Base-by-base conservation (phyloP, 2,797 vertebrate species). In the Sebastes iracundus region DNA sequence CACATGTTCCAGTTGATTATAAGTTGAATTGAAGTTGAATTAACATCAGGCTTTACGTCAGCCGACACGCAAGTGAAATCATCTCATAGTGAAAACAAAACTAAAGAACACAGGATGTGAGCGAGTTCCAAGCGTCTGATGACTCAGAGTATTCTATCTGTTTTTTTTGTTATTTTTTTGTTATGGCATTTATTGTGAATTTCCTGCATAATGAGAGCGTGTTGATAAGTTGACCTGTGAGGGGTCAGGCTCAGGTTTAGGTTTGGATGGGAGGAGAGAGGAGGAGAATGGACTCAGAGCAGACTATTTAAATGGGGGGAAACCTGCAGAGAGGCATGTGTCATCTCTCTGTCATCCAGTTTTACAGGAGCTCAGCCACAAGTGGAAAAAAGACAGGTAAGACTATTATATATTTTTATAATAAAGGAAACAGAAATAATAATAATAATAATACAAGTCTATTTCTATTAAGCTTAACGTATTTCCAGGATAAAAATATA, bases 251-350 rank as follows among this genome's bases (percentile, higher is more conserved):
- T 87, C 75, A 76, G 14, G 9, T 27, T 77, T 32, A 78, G 71
- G 75, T 78, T 83, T 61, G 60, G 65, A 22, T 30, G 75, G 80
- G 80, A 75, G 73, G 80, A 75, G 64, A 64, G 59, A 75, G 79
- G 81, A 62, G 11, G 60, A 73, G 76, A 87, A 72, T 64, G 64
- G 61, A 64, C 20, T 2, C 56, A 78, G 38, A 55, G 42, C 23
- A 25, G 73, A 78, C 67, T 92, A 92, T 93, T 93, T 93, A 93
- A 92, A 82, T 82, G 69, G 56, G 30, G 33, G 77, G 42, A 60
- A 77, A 86, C 75, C 65, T 87, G 18, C 53, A 56, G 38, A 74
- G 67, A 83, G 12, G 60, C 63, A 80, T 65, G 28, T 60, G 33
- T 16, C 61, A 60, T 79, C 25, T 59, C 35, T 35, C 30, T 69